Evolutionary conservation across 2,888 invertebrate genomes (phyloP).

Genomic region (Adelphocoris suturalis): DNA sequence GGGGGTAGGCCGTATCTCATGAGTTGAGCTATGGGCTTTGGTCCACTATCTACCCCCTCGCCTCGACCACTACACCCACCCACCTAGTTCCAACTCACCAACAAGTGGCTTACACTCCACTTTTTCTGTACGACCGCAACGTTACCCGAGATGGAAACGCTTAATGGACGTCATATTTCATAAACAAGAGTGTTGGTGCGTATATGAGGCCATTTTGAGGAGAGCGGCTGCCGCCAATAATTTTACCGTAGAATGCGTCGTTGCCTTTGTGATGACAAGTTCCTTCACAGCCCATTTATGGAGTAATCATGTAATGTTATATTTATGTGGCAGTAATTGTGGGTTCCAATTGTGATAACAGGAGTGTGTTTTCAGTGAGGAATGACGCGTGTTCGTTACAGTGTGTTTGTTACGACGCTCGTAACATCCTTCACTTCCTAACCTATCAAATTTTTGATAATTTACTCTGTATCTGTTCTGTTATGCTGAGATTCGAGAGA

Average conservation of each 20-base stretch:
- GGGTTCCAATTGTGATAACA: not conserved
- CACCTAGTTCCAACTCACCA: not conserved
- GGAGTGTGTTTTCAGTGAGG: too few species aligned
- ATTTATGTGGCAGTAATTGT: not conserved
- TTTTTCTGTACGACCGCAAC: not conserved
- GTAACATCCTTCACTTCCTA: too few species aligned
- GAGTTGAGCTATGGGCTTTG: slow-evolving; percentile 14
- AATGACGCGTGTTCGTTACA: too few species aligned
- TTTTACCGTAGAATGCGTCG: too few species aligned
- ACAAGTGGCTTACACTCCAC: not conserved
- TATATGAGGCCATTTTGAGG: not conserved
- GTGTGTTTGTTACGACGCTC: too few species aligned
- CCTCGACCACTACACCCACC: too few species aligned
- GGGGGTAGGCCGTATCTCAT: slow-evolving; percentile 24
- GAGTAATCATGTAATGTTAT: not conserved
- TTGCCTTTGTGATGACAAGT: too few species aligned
- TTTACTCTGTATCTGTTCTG: too few species aligned
- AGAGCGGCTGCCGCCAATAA: too few species aligned
- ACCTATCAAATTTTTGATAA: too few species aligned
- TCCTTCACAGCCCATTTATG: too few species aligned
- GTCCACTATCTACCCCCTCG: not conserved
- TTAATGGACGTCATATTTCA: not conserved
- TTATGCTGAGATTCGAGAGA: too few species aligned
- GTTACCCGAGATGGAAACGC: not conserved
- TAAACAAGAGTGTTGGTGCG: not conserved